Evolutionary conservation across 2,797 vertebrate species (phyloP).

Genomic region (Diceros bicornis): DNA sequence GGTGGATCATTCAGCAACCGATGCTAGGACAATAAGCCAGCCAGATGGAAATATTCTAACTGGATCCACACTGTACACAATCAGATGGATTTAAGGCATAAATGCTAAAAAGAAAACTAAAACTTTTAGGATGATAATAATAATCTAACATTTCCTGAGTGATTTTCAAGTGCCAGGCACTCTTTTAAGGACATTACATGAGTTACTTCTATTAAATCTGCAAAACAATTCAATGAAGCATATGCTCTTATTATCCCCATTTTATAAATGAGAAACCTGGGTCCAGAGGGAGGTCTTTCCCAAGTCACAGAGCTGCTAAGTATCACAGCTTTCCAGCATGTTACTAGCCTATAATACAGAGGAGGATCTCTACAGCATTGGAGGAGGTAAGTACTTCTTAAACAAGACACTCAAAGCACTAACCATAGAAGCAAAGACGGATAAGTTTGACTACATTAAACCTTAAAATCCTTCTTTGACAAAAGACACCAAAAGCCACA

Average conservation of each 20-base stretch:
- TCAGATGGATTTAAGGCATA: background rate
- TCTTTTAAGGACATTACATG: background rate
- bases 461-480: background rate
- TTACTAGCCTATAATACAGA: accelerated
- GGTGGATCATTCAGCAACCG: accelerated
- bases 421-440: background rate
- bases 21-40: accelerated
- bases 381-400: background rate
- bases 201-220: background rate
- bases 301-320: background rate
- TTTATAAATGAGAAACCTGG: background rate
- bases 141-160: background rate
- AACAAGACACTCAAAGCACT: too few species aligned
- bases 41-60: background rate
- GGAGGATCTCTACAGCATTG: accelerated
- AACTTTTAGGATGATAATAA: background rate
- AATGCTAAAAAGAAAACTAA: background rate
- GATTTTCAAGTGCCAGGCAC: background rate
- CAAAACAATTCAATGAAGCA: background rate
- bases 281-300: background rate
- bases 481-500: background rate
- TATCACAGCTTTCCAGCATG: accelerated
- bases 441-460: background rate
- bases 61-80: background rate
- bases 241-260: background rate